These are phyloP conservation scores for Cettia cetti DNA, from an alignment of 2,113 vertebrate species.

Conservation along the genomic window DNA sequence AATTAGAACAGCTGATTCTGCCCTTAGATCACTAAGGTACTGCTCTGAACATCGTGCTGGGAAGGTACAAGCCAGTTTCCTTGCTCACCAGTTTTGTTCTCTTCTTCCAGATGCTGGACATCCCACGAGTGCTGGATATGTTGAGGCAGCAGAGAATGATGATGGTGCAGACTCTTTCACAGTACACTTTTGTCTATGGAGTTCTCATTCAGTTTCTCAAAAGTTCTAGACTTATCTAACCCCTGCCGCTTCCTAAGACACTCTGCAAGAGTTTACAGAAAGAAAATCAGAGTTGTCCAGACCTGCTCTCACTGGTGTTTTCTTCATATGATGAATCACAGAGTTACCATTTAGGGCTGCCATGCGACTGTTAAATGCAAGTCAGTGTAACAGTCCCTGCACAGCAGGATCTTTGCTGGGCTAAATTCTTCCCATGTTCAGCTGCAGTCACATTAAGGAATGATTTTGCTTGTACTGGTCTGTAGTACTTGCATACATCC, in stretches of 20 bases:
- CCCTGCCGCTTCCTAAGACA: neutral
- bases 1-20: neutral
- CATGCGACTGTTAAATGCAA: neutral
- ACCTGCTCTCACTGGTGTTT: neutral
- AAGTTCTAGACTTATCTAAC: slow-evolving; percentile 93
- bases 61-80: neutral
- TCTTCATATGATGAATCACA: neutral
- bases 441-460: neutral
- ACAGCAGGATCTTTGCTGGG: neutral
- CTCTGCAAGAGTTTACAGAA: slow-evolving; percentile 27
- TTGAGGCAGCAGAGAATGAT: slow-evolving; percentile 92
- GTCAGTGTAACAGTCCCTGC: neutral
- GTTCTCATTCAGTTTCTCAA: slow-evolving; percentile 94
- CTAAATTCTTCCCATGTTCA: neutral
- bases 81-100: neutral
- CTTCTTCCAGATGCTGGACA: slow-evolving; percentile 80
- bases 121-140: slow-evolving; percentile 82
- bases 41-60: neutral
- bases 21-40: neutral
- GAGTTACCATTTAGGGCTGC: neutral
- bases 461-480: neutral
- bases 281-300: neutral
- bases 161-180: slow-evolving; percentile 94
- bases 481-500: neutral
- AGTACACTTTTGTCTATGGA: slow-evolving; percentile 94